Base-by-base conservation (phyloP, 2,888 invertebrate genomes). In the Eremobia ochroleuca region DNA sequence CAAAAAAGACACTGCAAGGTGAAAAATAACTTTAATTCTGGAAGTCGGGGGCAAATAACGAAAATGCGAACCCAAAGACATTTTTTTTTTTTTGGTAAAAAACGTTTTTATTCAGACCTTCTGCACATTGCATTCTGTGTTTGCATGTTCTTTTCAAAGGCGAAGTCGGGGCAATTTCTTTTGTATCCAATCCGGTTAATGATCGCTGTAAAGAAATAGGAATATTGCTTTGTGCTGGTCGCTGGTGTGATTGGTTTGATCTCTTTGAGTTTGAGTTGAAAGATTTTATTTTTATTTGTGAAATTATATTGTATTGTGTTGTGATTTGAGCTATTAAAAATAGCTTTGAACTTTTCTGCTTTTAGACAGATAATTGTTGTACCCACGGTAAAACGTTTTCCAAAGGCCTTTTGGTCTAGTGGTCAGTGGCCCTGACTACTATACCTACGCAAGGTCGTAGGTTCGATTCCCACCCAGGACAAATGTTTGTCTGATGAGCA, bases 111-210 rank as follows among this genome's bases (percentile, higher is more conserved):
- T n/a, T n/a, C n/a, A 55, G 52, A 55, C n/a, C 73, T 81, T 81
- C 77, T 81, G 81, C 9, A 6, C 0, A 18, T 28, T 62, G 3
- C 73, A 62, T 15, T 62, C 52, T 31, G 5, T 55, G 43, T 55
- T 11, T 21, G n/a, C n/a, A 81, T 28, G 40, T 73, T 81, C 11
- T 25, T 65, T 67, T 84, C 82, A 85, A 83, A 80, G 52, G 83
- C 37, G 21, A 77, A 74, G 81, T 72, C 67, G n/a, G 21, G n/a
- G 58, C 64, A 73, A 74, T 79, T 79, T 71, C 79, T 82, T 82
- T 87, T 87, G 72, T 87, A 81, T 82, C 61, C 76, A 80, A 74
- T 74, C 65, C 66, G 43, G 79, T 85, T 87, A 89, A 89, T 88
- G 85, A 88, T 85, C 78, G 79, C 64, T 25, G 58, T 43, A 67